Conservation (phyloP, 2,113 vertebrate species). For the Petaurus breviceps region DNA sequence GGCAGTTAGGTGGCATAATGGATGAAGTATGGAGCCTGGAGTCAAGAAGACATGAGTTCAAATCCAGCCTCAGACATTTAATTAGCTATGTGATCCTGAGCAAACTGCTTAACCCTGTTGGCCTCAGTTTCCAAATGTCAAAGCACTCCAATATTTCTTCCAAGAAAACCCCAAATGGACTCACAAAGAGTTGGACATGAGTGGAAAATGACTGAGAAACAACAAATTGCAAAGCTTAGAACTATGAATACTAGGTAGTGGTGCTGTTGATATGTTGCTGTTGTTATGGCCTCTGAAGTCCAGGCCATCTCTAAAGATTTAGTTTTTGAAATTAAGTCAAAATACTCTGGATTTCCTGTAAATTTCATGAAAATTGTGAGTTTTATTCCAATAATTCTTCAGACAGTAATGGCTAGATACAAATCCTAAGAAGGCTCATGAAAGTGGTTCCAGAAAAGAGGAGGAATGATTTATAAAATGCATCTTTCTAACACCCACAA, state of each 20-base stretch:
- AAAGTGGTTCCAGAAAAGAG: neutral
- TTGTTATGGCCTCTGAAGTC: neutral
- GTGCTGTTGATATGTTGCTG: neutral
- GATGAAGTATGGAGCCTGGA: too few species aligned
- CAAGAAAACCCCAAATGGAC: neutral
- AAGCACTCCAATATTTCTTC: neutral
- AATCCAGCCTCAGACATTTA: neutral
- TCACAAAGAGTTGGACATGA: neutral
- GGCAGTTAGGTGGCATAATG: too few species aligned
- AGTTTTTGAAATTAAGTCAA: neutral
- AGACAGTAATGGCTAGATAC: constrained; percentile 7
- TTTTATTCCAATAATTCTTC: neutral
- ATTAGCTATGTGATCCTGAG: neutral
- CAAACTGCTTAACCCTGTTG: neutral
- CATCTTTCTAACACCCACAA: neutral
- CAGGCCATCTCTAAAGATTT: neutral
- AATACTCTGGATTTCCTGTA: neutral
- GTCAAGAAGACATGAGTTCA: neutral
- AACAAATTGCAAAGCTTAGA: neutral
- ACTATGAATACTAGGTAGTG: neutral
- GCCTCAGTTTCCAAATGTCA: neutral
- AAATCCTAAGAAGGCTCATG: neutral
- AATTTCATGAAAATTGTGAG: constrained; percentile 3
- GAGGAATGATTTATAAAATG: neutral
- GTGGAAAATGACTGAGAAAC: neutral